These are phyloP conservation scores for Xestia c-nigrum DNA, from an alignment of 2,888 invertebrate species.

Conservation along the genomic window DNA sequence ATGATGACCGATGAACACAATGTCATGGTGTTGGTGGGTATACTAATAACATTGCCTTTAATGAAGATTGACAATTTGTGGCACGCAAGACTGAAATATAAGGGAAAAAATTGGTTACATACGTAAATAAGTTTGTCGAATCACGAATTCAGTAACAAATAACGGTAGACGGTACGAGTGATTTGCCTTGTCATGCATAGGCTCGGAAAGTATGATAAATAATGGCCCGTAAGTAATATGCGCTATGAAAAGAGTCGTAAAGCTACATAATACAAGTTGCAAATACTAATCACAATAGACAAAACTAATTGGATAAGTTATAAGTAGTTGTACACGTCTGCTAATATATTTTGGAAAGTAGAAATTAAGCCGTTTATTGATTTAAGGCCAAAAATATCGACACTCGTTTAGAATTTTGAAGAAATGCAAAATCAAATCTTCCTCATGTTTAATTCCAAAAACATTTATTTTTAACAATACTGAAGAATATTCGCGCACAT, in stretches of 20 bases:
- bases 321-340: background rate
- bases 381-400: background rate
- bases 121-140: background rate
- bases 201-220: background rate
- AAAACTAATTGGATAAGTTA: background rate
- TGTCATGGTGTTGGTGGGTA: background rate
- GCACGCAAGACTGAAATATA: background rate
- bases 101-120: background rate
- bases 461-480: background rate
- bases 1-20: background rate
- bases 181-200: background rate
- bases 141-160: too few species aligned
- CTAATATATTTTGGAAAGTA: constrained; percentile 17
- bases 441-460: background rate
- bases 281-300: background rate
- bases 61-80: background rate
- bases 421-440: background rate
- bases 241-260: background rate
- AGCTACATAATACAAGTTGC: background rate
- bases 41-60: background rate
- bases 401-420: background rate
- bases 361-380: constrained; percentile 6
- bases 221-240: background rate
- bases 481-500: background rate
- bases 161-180: background rate